These are phyloP conservation scores for Buphagus erythrorhynchus DNA, from an alignment of 2,797 vertebrate species.

Conservation along the genomic window DNA sequence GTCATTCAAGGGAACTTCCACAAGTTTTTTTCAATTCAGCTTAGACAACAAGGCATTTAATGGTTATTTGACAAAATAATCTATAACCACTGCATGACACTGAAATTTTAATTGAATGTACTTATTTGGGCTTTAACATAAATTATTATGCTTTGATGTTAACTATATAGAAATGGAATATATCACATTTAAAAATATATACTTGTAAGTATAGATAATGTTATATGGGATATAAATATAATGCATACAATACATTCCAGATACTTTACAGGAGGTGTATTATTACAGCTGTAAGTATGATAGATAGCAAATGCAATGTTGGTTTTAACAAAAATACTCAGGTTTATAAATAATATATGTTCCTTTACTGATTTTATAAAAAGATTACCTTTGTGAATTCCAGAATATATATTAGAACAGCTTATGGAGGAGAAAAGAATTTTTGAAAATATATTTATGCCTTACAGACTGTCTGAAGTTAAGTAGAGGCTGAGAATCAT, in stretches of 20 bases:
- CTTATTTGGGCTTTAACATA: not conserved
- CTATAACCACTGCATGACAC: not conserved
- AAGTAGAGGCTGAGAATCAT: not conserved
- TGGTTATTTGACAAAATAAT: not conserved
- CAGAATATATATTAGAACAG: not conserved
- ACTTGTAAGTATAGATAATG: not conserved
- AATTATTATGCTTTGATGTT: not conserved
- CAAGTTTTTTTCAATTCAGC: not conserved
- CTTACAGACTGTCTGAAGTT: not conserved
- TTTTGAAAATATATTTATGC: not conserved
- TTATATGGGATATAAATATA: not conserved
- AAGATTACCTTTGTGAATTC: not conserved
- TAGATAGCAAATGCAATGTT: not conserved
- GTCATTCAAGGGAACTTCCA: not conserved
- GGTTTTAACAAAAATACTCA: not conserved
- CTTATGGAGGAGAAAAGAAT: rapidly evolving
- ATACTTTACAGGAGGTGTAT: not conserved
- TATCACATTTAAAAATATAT: not conserved
- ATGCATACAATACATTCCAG: not conserved
- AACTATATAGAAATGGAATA: not conserved
- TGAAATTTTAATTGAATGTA: not conserved
- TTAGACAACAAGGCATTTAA: not conserved
- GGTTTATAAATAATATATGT: not conserved
- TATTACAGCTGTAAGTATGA: not conserved
- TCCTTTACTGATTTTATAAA: not conserved